Percentiles rank a stretch among this genome's conserved stretches.
Conservation (phyloP, 2,113 vertebrate species). For the Pholis gunnellus region DNA sequence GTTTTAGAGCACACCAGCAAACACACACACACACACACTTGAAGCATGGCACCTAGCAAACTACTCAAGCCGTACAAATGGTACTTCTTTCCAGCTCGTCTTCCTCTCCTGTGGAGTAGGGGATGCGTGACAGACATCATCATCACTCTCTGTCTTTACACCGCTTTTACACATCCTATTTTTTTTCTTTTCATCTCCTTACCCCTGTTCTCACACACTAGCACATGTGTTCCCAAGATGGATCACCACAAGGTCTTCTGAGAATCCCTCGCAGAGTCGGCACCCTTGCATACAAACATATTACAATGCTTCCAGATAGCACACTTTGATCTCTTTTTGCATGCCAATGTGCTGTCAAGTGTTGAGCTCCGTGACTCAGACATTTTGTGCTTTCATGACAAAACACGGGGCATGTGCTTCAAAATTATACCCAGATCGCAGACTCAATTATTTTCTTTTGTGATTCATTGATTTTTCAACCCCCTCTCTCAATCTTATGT, state of each 20-base stretch:
- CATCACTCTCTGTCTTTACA: slow-evolving; percentile 35
- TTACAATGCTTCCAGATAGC: neutral
- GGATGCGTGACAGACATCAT: slow-evolving; percentile 5
- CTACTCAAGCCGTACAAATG: slow-evolving; percentile 32
- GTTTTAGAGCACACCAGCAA: slow-evolving; percentile 8
- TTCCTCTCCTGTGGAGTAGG: slow-evolving; percentile 4
- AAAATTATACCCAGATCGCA: slow-evolving; percentile 51
- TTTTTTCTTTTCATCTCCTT: slow-evolving; percentile 11
- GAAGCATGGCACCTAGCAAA: slow-evolving; percentile 22
- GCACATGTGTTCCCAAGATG: slow-evolving; percentile 1
- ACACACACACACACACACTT: slow-evolving; percentile 34
- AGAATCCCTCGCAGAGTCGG: slow-evolving; percentile 12
- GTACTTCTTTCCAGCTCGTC: slow-evolving; percentile 22
- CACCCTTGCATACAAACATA: slow-evolving; percentile 6
- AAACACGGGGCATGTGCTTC: slow-evolving; percentile 41
- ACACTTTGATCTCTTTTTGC: slow-evolving; percentile 1
- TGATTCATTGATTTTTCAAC: slow-evolving; percentile 67
- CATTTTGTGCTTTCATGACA: slow-evolving; percentile 37
- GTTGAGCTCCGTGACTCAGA: slow-evolving; percentile 15
- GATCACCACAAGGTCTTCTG: slow-evolving; percentile 31
- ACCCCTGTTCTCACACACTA: neutral
- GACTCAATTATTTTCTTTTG: slow-evolving; percentile 59
- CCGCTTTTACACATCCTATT: slow-evolving; percentile 1
- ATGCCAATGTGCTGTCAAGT: slow-evolving; percentile 5
- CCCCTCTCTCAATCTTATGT: slow-evolving; percentile 38